Percentiles rank a stretch among this genome's conserved stretches.
These are phyloP conservation scores for Nyleta sp. DNA, from an alignment of 2,888 invertebrate species.

Conservation along the genomic window DNA sequence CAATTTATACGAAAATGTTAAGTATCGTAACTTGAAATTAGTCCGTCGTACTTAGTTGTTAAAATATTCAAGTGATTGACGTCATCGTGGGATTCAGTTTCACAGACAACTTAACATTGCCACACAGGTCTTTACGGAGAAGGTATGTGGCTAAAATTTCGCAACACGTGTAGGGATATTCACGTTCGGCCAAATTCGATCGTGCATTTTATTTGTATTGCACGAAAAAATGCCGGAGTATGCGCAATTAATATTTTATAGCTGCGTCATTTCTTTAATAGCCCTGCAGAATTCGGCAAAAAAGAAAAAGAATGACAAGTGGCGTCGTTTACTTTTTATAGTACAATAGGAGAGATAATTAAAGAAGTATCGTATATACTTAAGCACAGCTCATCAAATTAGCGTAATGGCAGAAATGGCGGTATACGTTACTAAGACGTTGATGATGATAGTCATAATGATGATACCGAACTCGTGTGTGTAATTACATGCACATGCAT, in stretches of 20 bases:
- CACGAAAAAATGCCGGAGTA: too few relatives aligned
- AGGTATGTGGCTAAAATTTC: conserved; percentile 22
- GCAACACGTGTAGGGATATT: conserved; percentile 9
- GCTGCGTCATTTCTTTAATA: too few relatives aligned
- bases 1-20: neutral
- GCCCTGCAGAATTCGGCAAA: too few relatives aligned
- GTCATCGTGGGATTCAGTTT: conserved; percentile 29
- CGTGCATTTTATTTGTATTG: neutral
- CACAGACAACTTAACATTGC: conserved; percentile 9
- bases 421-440: conserved; percentile 21
- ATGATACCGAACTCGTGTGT: conserved; percentile 35
- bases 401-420: conserved; percentile 33
- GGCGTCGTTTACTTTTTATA: conserved; percentile 8
- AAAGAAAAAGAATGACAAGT: conserved; percentile 3
- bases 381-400: conserved; percentile 43
- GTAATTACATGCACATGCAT: conserved; percentile 46
- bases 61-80: conserved; percentile 23
- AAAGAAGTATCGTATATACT: conserved; percentile 19
- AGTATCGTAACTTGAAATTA: neutral
- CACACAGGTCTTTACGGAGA: conserved; percentile 10
- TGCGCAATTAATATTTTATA: conserved; percentile 15
- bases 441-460: conserved; percentile 50
- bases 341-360: conserved; percentile 30
- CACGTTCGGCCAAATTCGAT: neutral
- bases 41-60: neutral